phyloP scores from a whole-genome alignment of 2,797 vertebrate genomes.

The Chelonia mydas region DNA sequence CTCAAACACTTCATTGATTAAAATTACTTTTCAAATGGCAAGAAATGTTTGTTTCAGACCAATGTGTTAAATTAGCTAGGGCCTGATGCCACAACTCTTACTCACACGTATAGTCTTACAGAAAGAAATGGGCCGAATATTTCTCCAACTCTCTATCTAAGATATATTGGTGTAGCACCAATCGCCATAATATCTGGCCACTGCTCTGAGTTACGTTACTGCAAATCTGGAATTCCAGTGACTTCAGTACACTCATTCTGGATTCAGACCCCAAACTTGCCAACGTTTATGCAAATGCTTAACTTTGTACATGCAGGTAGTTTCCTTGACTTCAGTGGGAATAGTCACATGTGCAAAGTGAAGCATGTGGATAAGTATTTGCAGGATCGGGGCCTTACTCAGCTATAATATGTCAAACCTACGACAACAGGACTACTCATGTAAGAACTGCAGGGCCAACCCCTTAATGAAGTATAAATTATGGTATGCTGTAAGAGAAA shows the following conservation, averaged over 20 bases:
- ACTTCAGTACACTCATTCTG: not conserved
- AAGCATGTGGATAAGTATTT: not conserved
- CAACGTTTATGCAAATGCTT: slow-evolving; percentile 37
- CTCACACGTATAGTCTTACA: not conserved
- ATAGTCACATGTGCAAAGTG: not conserved
- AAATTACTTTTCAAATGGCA: not conserved
- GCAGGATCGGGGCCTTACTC: not conserved
- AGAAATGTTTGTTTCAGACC: not conserved
- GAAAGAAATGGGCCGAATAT: not conserved
- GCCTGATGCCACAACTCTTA: not conserved
- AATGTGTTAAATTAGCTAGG: not conserved
- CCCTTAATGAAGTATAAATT: not conserved
- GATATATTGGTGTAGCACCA: not conserved
- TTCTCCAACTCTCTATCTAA: not conserved
- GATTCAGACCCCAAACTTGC: slow-evolving; percentile 11
- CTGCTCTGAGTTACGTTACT: not conserved
- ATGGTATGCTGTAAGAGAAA: not conserved
- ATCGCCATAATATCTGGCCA: not conserved
- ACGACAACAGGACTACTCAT: not conserved
- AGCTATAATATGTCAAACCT: not conserved
- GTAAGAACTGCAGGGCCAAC: slow-evolving; percentile 10
- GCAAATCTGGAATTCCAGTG: not conserved
- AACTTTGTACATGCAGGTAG: not conserved
- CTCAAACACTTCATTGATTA: not conserved
- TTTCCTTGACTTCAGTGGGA: slow-evolving; percentile 45